Conservation (phyloP, 2,888 invertebrate species). For the Meteorus cinctellus region DNA sequence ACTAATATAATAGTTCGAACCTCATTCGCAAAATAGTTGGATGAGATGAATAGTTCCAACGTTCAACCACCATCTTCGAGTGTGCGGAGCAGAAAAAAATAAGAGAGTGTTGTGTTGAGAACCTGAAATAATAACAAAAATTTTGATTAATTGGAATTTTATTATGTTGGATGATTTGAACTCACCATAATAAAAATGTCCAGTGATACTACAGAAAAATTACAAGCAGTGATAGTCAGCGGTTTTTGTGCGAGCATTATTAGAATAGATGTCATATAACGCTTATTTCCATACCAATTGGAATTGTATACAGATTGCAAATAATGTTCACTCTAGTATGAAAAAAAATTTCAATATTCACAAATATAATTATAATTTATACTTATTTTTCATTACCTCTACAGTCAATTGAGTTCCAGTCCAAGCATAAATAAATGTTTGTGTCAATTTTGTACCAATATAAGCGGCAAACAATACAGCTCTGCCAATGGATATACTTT, state of each 20-base stretch:
- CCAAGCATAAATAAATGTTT: slow-evolving; percentile 22
- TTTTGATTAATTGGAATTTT: background rate
- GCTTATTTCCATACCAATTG: slow-evolving; percentile 43
- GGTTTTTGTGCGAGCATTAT: slow-evolving; percentile 38
- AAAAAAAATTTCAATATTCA: background rate
- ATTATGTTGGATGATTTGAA: too few species aligned
- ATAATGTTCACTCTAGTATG: slow-evolving; percentile 29
- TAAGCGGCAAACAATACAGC: background rate
- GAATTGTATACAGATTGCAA: slow-evolving; percentile 30
- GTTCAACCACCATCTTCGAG: background rate
- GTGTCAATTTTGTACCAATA: background rate
- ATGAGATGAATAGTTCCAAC: too few species aligned
- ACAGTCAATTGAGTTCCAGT: background rate
- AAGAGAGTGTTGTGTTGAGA: slow-evolving; percentile 47
- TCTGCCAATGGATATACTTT: slow-evolving; percentile 36
- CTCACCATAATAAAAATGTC: slow-evolving; percentile 52
- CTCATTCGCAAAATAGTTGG: too few species aligned
- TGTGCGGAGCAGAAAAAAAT: slow-evolving; percentile 45
- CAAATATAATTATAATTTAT: background rate
- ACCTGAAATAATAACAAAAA: slow-evolving; percentile 39
- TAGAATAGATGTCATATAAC: slow-evolving; percentile 30
- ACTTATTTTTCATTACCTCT: background rate
- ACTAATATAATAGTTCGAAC: too few species aligned
- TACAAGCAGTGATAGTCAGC: slow-evolving; percentile 35
- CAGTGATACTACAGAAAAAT: slow-evolving; percentile 35